Percentiles rank a stretch among this genome's conserved stretches.
Evolutionary conservation across 2,113 vertebrate species (phyloP).

Genomic region (Elgaria multicarinata): DNA sequence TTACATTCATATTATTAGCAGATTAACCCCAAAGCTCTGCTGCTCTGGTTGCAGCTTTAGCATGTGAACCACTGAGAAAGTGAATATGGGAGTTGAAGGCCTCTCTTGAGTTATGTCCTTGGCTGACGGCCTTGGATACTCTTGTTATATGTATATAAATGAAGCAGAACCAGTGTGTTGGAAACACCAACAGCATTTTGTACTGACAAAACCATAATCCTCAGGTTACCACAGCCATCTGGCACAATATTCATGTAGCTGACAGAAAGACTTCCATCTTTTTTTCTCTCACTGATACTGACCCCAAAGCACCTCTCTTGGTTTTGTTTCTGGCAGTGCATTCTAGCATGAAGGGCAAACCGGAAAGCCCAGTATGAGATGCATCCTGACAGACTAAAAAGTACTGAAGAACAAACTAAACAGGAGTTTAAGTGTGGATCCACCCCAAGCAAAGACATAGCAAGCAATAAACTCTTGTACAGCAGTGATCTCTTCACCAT

Average conservation of each 20-base stretch:
- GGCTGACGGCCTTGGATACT: background rate
- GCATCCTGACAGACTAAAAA: background rate
- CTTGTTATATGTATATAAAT: accelerated
- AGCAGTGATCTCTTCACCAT: no score
- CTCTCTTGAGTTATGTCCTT: background rate
- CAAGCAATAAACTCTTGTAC: background rate
- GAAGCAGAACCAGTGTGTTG: background rate
- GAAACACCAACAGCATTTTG: background rate
- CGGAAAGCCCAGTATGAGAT: background rate
- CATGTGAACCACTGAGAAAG: background rate
- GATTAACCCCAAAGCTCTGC: background rate
- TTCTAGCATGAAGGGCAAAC: background rate
- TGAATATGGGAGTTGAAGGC: background rate
- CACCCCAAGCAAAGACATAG: background rate
- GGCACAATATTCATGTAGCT: background rate
- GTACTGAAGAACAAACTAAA: background rate
- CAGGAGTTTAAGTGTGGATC: background rate
- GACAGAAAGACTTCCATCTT: background rate
- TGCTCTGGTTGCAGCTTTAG: background rate
- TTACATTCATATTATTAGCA: background rate
- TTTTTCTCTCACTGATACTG: background rate
- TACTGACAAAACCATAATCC: background rate
- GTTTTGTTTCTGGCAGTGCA: background rate
- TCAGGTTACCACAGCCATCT: background rate
- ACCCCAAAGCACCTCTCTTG: background rate